These are phyloP conservation scores for Aphidius gifuensis DNA, from an alignment of 1,140 invertebrate genomes.

Conservation along the genomic window DNA sequence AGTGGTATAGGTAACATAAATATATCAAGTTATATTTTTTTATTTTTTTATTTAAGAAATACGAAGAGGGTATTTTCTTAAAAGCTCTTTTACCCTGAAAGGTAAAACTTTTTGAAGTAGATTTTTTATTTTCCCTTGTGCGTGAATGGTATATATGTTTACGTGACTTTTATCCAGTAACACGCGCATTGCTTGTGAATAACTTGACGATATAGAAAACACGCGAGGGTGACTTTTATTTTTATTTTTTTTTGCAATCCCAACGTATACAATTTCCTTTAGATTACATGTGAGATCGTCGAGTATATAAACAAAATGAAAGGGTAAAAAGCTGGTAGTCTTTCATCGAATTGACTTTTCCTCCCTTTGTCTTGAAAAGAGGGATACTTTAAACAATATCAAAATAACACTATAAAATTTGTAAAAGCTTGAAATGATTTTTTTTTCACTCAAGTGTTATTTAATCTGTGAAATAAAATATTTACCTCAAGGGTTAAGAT, in stretches of 20 bases:
- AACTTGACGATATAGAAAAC: neutral
- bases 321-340: neutral
- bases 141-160: neutral
- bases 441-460: no score
- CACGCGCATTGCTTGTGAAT: neutral
- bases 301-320: neutral
- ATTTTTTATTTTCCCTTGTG: no score
- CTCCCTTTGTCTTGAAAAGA: neutral
- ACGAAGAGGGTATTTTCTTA: constrained; percentile 13
- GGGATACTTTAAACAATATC: neutral
- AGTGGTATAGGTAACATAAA: neutral
- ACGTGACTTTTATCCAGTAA: constrained; percentile 4
- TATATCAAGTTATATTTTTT: neutral
- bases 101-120: constrained; percentile 6
- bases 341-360: constrained; percentile 8
- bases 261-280: constrained; percentile 11
- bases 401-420: neutral
- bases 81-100: constrained; percentile 17
- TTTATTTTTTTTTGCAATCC: neutral
- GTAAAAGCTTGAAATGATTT: no score
- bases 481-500: no score
- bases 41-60: constrained; percentile 15
- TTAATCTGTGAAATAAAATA: no score
- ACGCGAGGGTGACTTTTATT: neutral
- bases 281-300: constrained; percentile 13